Conservation (phyloP, 2,113 vertebrate genomes). For the Talpa occidentalis region DNA sequence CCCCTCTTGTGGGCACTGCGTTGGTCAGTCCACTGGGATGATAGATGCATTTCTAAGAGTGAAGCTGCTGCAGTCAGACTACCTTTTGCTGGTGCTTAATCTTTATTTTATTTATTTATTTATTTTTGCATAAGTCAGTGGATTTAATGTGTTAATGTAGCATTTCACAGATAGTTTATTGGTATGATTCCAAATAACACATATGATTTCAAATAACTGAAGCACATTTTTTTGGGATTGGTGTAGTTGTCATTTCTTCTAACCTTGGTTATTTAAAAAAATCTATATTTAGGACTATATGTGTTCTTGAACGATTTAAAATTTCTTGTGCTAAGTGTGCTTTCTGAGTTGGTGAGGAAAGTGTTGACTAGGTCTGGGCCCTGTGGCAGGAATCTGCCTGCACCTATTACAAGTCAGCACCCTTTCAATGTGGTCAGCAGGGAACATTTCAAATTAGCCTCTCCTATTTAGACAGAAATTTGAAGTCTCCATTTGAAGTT, state of each 20-base stretch:
- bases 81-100: not conserved
- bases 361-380: not conserved
- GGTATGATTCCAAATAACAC: too few species aligned
- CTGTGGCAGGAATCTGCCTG: not conserved
- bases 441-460: not conserved
- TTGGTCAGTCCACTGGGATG: not conserved
- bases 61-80: not conserved
- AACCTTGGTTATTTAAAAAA: not conserved
- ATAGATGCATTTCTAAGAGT: not conserved
- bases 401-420: not conserved
- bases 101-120: too few species aligned
- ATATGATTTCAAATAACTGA: too few species aligned
- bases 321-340: not conserved
- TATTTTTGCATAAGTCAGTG: too few species aligned
- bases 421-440: not conserved
- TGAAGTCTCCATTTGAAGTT: slow-evolving; percentile 1
- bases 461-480: not conserved
- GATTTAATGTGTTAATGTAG: too few species aligned
- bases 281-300: not conserved
- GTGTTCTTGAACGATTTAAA: not conserved
- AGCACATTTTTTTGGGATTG: not conserved
- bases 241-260: not conserved
- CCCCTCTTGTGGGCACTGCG: not conserved
- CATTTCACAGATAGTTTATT: too few species aligned
- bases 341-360: not conserved